phyloP scores from a whole-genome alignment of 2,888 invertebrate genomes.

The Polylopha cassiicola region DNA sequence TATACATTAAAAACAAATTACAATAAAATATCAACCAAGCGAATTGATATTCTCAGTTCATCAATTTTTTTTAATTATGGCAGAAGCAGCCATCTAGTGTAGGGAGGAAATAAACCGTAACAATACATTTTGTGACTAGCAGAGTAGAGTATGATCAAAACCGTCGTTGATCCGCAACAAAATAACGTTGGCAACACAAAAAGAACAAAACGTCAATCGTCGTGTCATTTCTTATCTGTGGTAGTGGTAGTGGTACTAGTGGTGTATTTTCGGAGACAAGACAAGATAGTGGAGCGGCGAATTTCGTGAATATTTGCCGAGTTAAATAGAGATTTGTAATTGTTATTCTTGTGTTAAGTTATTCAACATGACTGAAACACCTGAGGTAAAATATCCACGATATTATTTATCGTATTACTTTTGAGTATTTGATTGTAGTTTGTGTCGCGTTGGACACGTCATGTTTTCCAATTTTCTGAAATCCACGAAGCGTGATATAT shows the following conservation, averaged over 20 bases:
- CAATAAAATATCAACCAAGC: conserved; percentile 32
- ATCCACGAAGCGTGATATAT: neutral
- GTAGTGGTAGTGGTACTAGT: too few relatives aligned
- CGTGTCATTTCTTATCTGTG: too few relatives aligned
- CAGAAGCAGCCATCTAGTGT: conserved; percentile 15
- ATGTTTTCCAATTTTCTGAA: conserved; percentile 13
- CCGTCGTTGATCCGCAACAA: too few relatives aligned
- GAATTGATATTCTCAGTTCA: conserved; percentile 41
- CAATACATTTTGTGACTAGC: too few relatives aligned
- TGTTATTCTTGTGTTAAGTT: neutral
- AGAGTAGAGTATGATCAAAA: too few relatives aligned
- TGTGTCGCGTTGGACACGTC: conserved; percentile 39
- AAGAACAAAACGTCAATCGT: neutral
- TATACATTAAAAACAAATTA: conserved; percentile 38
- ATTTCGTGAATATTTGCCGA: neutral
- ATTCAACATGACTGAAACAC: conserved; percentile 49
- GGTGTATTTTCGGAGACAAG: too few relatives aligned
- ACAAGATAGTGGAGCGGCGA: too few relatives aligned
- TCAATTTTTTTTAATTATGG: conserved; percentile 32
- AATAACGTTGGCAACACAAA: too few relatives aligned
- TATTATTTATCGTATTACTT: conserved; percentile 6
- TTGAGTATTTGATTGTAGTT: conserved; percentile 27
- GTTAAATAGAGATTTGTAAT: neutral
- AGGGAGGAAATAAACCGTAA: conserved; percentile 9
- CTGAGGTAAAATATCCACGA: conserved; percentile 47